These are phyloP conservation scores for Cranoglanis bouderius DNA, from an alignment of 2,113 vertebrate genomes.

Conservation along the genomic window DNA sequence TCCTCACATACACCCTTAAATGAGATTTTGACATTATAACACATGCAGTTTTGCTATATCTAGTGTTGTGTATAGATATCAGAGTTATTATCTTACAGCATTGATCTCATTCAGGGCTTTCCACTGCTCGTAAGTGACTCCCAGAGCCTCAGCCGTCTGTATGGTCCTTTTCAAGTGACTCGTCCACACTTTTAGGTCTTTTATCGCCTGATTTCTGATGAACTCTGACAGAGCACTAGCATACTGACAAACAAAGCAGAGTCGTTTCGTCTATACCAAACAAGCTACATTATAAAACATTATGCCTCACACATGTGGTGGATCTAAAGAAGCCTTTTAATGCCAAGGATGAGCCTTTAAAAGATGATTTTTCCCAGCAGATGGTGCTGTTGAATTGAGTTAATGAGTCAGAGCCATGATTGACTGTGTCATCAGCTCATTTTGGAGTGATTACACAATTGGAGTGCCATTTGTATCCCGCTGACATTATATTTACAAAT, in stretches of 20 bases:
- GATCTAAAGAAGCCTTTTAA: neutral
- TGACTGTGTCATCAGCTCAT: neutral
- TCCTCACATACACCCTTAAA: constrained; percentile 88
- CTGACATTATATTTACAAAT: neutral
- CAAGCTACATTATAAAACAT: neutral
- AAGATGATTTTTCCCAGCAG: neutral
- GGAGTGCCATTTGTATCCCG: neutral
- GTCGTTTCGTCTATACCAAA: neutral
- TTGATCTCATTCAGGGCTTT: constrained; percentile 92
- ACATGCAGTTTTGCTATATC: neutral
- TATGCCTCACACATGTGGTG: neutral
- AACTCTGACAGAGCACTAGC: constrained; percentile 77
- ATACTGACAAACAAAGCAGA: constrained; percentile 69
- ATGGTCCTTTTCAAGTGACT: constrained; percentile 90
- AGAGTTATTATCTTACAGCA: constrained; percentile 74
- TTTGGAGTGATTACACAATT: neutral
- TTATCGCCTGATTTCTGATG: constrained; percentile 79
- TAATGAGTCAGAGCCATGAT: neutral
- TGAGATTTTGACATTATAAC: neutral
- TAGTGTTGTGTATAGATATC: neutral
- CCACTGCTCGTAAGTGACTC: constrained; percentile 89
- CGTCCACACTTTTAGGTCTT: constrained; percentile 87
- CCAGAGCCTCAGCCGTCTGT: constrained; percentile 83
- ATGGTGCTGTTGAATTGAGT: neutral
- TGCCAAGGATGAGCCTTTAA: no score